Conservation (phyloP, 2,797 vertebrate genomes). For the Anisognathus igniventris region DNA sequence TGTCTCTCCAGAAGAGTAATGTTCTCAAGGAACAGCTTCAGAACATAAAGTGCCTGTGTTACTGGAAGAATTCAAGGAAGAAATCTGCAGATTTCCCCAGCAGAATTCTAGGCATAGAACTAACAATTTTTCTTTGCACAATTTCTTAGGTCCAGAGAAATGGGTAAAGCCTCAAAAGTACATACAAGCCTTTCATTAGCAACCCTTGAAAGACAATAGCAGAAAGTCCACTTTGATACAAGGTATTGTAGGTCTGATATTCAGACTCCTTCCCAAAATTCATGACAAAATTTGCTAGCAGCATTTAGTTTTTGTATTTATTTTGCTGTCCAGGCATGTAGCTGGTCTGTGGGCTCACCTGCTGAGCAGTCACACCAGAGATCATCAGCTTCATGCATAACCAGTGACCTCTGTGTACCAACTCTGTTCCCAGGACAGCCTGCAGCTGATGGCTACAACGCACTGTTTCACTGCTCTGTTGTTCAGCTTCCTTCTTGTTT, state of each 20-base stretch:
- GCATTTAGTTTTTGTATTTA: neutral
- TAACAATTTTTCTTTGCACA: neutral
- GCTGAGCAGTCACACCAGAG: neutral
- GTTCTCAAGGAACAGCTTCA: neutral
- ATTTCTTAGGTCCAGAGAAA: neutral
- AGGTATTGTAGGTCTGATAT: neutral
- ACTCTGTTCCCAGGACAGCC: neutral
- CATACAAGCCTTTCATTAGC: neutral
- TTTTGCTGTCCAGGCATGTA: neutral
- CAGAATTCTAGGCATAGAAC: neutral
- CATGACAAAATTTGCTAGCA: neutral
- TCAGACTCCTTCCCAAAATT: neutral
- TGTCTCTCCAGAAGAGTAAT: neutral
- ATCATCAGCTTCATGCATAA: neutral
- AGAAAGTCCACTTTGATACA: neutral
- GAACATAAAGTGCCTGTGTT: neutral
- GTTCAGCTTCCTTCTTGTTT: neutral
- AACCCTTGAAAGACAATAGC: neutral
- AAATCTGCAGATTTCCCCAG: neutral
- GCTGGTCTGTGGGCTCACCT: neutral
- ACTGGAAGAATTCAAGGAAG: neutral
- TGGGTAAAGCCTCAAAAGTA: neutral
- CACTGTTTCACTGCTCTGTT: accelerated
- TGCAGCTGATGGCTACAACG: neutral
- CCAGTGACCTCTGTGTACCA: neutral